Conservation (phyloP, 2,888 invertebrate genomes). For the Noctua comes region DNA sequence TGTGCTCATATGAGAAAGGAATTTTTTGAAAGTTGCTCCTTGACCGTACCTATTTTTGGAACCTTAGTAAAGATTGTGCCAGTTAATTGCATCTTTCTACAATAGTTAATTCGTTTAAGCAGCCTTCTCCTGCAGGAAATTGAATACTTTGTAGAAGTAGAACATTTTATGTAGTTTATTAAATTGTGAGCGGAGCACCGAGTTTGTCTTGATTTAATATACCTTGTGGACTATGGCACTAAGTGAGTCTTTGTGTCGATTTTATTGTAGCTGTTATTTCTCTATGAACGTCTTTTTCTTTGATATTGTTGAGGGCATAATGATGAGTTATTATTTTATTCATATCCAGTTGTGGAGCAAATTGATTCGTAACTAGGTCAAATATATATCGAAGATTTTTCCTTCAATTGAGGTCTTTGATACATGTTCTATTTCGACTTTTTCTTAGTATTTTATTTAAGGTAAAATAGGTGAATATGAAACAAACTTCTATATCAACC, state of each 20-base stretch:
- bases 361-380: conserved; percentile 19
- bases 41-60: conserved; percentile 20
- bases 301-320: conserved; percentile 9
- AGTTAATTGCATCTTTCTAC: conserved; percentile 57
- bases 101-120: conserved; percentile 61
- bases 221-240: conserved; percentile 7
- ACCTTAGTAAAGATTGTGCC: conserved; percentile 15
- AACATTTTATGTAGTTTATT: conserved; percentile 42
- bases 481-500: not conserved
- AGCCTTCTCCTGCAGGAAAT: conserved; percentile 27
- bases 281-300: not conserved
- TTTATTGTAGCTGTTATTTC: conserved; percentile 22
- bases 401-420: not conserved
- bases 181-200: conserved; percentile 27
- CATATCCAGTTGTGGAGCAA: conserved; percentile 23
- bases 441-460: not conserved
- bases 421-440: not conserved
- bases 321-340: conserved; percentile 30
- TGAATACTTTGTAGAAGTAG: conserved; percentile 42
- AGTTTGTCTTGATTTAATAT: conserved; percentile 47
- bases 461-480: conserved; percentile 2
- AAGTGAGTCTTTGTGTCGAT: conserved; percentile 30
- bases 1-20: not conserved
- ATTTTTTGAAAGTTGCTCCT: not conserved
- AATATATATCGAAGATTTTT: conserved; percentile 20